Evolutionary conservation across 2,113 vertebrate species (phyloP).

Genomic region (Microtus montanus): DNA sequence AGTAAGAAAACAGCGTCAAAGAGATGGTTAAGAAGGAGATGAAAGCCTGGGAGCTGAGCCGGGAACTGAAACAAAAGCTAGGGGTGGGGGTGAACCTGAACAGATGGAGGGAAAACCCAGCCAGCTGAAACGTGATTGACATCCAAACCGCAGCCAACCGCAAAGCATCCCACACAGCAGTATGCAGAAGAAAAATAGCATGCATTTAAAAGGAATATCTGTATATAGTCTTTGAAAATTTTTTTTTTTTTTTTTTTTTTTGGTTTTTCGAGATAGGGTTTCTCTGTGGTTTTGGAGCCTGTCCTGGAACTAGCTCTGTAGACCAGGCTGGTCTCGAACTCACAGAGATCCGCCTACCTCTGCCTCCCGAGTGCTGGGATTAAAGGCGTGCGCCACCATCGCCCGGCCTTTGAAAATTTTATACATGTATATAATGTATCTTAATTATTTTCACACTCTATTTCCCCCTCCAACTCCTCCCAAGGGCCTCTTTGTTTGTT

Average conservation of each 20-base stretch:
- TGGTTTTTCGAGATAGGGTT: no score
- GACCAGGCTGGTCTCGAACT: no score
- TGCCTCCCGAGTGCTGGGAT: no score
- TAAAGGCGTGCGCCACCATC: no score
- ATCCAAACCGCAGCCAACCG: neutral
- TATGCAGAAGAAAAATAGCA: neutral
- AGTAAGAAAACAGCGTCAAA: neutral
- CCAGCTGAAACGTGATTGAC: neutral
- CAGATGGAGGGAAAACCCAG: neutral
- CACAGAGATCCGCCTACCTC: no score
- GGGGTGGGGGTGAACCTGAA: neutral
- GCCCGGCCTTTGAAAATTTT: neutral
- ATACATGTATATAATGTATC: neutral
- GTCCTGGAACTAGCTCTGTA: no score
- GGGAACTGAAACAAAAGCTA: neutral
- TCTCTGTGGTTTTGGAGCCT: no score
- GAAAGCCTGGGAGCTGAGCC: neutral
- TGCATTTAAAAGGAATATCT: neutral
- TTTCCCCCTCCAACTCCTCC: neutral
- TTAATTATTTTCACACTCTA: neutral
- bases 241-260: no score
- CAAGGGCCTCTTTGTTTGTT: neutral
- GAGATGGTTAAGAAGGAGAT: neutral
- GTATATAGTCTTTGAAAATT: neutral
- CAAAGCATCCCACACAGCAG: neutral